Evolutionary conservation across 2,113 vertebrate species (phyloP).

Genomic region (Cryptomyrus ogoouensis): DNA sequence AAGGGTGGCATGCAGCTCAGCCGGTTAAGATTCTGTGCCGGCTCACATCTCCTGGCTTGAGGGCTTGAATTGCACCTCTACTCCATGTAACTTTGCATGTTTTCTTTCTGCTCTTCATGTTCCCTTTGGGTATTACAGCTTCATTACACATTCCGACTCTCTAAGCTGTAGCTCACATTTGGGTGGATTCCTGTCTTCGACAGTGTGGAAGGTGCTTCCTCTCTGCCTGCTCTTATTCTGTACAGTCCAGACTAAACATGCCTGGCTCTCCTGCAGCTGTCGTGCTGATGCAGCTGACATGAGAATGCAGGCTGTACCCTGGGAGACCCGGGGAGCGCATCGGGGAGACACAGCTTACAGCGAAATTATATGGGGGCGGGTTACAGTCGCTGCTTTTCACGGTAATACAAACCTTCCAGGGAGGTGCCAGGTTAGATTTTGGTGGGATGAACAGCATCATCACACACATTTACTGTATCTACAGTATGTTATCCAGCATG

Average conservation of each 20-base stretch:
- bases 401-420: background rate
- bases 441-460: background rate
- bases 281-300: conserved; percentile 33
- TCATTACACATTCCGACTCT: background rate
- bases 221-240: conserved; percentile 4
- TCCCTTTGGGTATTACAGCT: background rate
- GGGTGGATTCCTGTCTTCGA: background rate
- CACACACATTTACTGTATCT: background rate
- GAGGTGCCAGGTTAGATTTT: background rate
- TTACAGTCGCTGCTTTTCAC: background rate
- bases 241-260: conserved; percentile 38
- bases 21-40: background rate
- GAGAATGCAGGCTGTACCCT: conserved; percentile 3
- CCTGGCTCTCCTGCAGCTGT: conserved; percentile 3
- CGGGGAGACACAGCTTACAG: background rate
- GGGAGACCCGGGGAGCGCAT: background rate
- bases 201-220: conserved; percentile 12
- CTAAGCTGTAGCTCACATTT: background rate
- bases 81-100: background rate
- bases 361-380: background rate
- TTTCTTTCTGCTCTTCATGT: background rate
- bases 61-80: background rate
- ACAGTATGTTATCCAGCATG: background rate
- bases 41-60: background rate
- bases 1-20: too few relatives aligned